A percentile compares a stretch with the other conserved stretches of the same genome.
Conservation (phyloP, 2,113 vertebrate species). For the Podarcis muralis region DNA sequence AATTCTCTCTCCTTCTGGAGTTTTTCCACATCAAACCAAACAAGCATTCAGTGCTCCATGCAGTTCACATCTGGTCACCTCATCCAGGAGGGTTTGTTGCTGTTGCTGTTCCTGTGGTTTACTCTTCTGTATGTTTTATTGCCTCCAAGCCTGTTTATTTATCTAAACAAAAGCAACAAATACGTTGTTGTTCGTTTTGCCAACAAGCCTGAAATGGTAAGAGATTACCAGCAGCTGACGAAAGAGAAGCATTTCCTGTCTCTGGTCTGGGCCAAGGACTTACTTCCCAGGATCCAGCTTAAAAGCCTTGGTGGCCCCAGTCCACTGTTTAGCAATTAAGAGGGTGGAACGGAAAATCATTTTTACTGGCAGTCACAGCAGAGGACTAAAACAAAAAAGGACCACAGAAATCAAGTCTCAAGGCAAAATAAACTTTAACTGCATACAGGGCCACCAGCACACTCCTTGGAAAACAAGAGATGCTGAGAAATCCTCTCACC, state of each 20-base stretch:
- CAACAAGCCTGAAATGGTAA: background rate
- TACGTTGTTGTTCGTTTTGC: background rate
- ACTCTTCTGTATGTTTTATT: background rate
- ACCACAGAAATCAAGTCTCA: background rate
- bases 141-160: conserved; percentile 21
- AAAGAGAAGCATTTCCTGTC: background rate
- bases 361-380: background rate
- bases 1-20: background rate
- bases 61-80: conserved; percentile 8
- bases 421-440: background rate
- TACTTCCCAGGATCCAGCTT: background rate
- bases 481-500: background rate
- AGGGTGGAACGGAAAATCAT: background rate
- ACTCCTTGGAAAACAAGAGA: background rate
- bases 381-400: background rate
- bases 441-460: background rate
- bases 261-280: background rate
- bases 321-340: background rate
- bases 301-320: background rate
- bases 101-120: background rate
- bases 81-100: background rate
- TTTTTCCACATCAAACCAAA: conserved; percentile 5
- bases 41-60: background rate
- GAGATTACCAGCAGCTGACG: background rate
- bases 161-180: conserved; percentile 19